A percentile compares a stretch with the other conserved stretches of the same genome.
These are phyloP conservation scores for Leptinotarsa texana DNA, from an alignment of 1,140 invertebrate genomes.

Conservation along the genomic window DNA sequence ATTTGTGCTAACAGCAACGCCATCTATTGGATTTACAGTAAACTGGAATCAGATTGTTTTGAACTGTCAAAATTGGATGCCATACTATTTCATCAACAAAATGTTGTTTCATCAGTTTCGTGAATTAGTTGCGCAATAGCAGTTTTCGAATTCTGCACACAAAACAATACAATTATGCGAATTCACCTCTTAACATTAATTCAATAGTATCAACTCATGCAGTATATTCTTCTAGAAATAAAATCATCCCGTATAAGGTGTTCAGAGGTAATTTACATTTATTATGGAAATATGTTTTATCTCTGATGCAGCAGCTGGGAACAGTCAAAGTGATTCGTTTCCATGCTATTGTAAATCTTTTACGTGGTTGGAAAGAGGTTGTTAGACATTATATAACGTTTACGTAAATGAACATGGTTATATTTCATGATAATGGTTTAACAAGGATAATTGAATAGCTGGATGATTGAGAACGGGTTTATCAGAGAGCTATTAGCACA, in stretches of 20 bases:
- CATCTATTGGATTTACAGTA: too few species aligned
- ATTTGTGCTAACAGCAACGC: too few species aligned
- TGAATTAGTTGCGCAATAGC: too few species aligned
- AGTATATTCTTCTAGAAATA: too few species aligned
- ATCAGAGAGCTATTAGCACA: background rate
- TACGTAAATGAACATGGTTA: background rate
- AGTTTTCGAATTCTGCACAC: too few species aligned
- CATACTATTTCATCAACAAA: too few species aligned
- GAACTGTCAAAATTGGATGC: too few species aligned
- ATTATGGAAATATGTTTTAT: background rate
- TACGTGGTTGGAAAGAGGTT: background rate
- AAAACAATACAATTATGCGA: too few species aligned
- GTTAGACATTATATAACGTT: background rate
- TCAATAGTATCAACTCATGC: too few species aligned
- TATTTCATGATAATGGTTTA: background rate
- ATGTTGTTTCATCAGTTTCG: too few species aligned
- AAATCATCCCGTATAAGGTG: background rate
- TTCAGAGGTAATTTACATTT: background rate
- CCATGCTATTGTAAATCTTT: slow-evolving; percentile 3
- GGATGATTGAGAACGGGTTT: background rate
- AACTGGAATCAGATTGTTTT: too few species aligned
- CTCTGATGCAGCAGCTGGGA: background rate
- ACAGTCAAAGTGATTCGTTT: background rate
- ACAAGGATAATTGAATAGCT: background rate
- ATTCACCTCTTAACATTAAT: too few species aligned